Conservation (phyloP, 2,113 vertebrate species). For the Thunnus thynnus region DNA sequence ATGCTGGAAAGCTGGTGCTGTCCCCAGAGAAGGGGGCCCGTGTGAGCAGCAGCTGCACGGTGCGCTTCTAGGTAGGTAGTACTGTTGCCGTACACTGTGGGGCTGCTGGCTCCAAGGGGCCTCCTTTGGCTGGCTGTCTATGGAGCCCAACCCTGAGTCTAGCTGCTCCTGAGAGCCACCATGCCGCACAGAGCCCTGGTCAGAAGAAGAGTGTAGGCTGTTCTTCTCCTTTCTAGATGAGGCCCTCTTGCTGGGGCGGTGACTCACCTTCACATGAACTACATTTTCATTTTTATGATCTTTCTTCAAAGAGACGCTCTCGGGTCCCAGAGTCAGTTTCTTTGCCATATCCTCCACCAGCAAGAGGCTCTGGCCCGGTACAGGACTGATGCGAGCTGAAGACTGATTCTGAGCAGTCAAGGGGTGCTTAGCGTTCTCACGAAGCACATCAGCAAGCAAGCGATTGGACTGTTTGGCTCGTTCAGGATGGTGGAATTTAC, state of each 20-base stretch:
- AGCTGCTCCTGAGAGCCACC: constrained; percentile 85
- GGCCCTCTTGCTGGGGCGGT: constrained; percentile 52
- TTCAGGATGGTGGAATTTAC: constrained; percentile 93
- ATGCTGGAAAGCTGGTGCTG: constrained; percentile 60
- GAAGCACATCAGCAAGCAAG: constrained; percentile 90
- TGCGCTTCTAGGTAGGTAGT: constrained; percentile 49
- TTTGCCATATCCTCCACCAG: constrained; percentile 80
- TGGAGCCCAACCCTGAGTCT: constrained; percentile 93
- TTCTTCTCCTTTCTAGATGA: constrained; percentile 79
- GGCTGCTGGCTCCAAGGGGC: constrained; percentile 76
- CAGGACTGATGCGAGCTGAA: constrained; percentile 58
- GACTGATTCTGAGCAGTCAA: constrained; percentile 45
- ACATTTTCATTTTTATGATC: constrained; percentile 58
- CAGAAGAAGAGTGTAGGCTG: constrained; percentile 49
- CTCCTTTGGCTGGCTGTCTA: constrained; percentile 88
- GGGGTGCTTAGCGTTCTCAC: constrained; percentile 86
- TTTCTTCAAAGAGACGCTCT: constrained; percentile 71
- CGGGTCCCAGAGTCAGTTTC: constrained; percentile 79
- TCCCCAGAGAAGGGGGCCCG: constrained; percentile 1
- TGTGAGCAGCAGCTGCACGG: constrained; percentile 79
- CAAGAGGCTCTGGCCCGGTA: constrained; percentile 56
- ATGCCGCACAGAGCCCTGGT: constrained; percentile 61
- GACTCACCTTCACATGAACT: constrained; percentile 59
- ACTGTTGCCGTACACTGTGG: constrained; percentile 48
- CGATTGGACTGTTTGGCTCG: constrained; percentile 89